Evolutionary conservation across 2,797 vertebrate species (phyloP), one percentile per base, ranked within the genome.

Genomic region (Buceros bicornis): DNA sequence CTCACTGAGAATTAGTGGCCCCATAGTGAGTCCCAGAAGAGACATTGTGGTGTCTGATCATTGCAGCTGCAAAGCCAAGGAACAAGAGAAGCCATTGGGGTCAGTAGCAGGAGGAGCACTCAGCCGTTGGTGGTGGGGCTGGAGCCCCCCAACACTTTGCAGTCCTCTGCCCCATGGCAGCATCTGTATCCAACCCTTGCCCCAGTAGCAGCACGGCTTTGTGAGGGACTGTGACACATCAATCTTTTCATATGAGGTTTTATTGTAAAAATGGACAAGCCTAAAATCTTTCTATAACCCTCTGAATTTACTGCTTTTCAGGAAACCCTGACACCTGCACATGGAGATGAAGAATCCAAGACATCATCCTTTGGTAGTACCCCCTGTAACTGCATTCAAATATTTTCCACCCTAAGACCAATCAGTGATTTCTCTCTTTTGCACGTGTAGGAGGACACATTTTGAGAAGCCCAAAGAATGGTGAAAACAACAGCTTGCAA

Each of bases 121-220:
- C 54, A 69, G 13, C 14, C 40, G 26, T 47, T 47, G 37, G 33
- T 3, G 2, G 13, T 18, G 19, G n/a, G 25, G 20, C 13, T 1
- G 2, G 28, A 62, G 10, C 8, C 11, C 21, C 20, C 11, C 57
- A 66, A 14, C 13, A 5, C 29, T 60, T 33, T 43, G 43, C 67
- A 37, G 26, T 26, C 53, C 16, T 80, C 65, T 79, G 51, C 11
- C 28, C 62, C 53, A 33, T 1, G 8, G 48, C 31, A 67, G 14
- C 21, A 15, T 7, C 67, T 81, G 37, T 31, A 26, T 29, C 69
- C 82, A 87, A 0, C 1, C 21, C 21, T 33, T 58, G 17, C 5
- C 21, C 8, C 21, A 17, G 15, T 7, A 72, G 10, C 48, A 56
- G 12, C 1, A 0, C 1, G 0, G 33, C 53, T 72, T n/a, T 0